These are phyloP conservation scores for Callipepla squamata DNA, from an alignment of 2,113 vertebrate species.

Conservation along the genomic window DNA sequence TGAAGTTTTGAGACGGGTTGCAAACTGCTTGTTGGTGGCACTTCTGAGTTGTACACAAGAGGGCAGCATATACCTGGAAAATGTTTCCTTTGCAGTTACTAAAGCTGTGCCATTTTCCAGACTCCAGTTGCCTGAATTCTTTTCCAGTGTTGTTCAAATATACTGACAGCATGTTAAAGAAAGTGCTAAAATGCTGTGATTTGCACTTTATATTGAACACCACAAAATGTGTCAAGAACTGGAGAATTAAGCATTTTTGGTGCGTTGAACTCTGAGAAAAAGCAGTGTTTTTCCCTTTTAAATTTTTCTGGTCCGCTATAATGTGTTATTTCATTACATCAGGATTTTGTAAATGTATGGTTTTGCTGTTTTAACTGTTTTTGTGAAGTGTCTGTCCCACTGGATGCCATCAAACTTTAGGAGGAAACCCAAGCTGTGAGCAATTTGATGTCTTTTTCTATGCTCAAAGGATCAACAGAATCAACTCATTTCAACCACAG, in stretches of 20 bases:
- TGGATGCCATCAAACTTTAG: neutral
- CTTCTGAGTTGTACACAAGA: slow-evolving; percentile 44
- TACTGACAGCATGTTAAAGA: neutral
- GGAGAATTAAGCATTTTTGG: neutral
- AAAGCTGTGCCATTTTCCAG: neutral
- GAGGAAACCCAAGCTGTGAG: neutral
- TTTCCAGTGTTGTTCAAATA: neutral
- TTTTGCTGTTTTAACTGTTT: neutral
- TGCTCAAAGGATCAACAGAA: neutral
- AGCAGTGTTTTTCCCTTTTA: neutral
- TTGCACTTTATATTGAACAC: neutral
- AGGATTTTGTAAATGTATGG: neutral
- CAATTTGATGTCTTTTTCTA: neutral
- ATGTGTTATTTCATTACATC: neutral
- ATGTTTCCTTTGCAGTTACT: neutral
- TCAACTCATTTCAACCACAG: rapidly evolving
- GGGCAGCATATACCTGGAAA: slow-evolving; percentile 63
- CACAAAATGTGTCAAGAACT: neutral
- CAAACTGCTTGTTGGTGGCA: neutral
- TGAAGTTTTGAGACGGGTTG: neutral
- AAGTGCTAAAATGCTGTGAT: neutral
- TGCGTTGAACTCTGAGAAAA: neutral
- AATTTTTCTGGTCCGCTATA: neutral
- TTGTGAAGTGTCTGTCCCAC: neutral
- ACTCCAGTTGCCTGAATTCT: neutral